Percentiles rank a stretch among this genome's conserved stretches.
phyloP scores from a whole-genome alignment of 2,797 vertebrate genomes.

The Karalla daura region DNA sequence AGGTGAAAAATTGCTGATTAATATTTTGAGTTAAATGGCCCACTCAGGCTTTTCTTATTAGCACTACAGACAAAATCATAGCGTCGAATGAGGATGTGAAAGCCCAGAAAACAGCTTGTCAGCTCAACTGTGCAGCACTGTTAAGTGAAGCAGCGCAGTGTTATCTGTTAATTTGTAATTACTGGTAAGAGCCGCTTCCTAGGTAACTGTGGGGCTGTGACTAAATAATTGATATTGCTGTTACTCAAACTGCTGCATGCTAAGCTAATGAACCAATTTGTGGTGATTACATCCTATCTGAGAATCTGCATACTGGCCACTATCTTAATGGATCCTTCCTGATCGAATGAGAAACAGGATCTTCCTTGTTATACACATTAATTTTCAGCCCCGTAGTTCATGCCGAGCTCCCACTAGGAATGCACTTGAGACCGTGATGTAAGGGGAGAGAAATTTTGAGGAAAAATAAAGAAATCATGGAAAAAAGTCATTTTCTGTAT shows the following conservation, averaged over 20 bases:
- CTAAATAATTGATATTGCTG: not conserved
- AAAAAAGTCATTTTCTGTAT: not conserved
- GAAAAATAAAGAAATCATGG: not conserved
- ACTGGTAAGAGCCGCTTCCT: not conserved
- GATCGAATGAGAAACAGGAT: not conserved
- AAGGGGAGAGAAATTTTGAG: conserved; percentile 8
- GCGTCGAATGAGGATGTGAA: too few species aligned
- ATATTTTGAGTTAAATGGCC: too few species aligned
- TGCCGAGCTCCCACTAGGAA: not conserved
- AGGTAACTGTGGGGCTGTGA: not conserved
- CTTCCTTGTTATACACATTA: not conserved
- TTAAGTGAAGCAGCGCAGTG: not conserved
- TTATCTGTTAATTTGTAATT: not conserved
- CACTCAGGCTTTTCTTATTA: too few species aligned
- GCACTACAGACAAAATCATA: too few species aligned
- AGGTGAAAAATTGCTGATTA: too few species aligned
- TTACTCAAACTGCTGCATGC: not conserved
- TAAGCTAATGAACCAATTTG: conserved; percentile 1
- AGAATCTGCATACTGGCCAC: not conserved
- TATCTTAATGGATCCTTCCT: not conserved
- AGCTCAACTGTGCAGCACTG: not conserved
- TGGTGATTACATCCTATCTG: not conserved
- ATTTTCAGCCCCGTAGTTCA: not conserved
- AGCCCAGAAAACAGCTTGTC: not conserved
- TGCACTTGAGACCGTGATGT: conserved; percentile 3